Evolutionary conservation across 2,113 vertebrate species (phyloP).

Genomic region (Pterocles gutturalis): DNA sequence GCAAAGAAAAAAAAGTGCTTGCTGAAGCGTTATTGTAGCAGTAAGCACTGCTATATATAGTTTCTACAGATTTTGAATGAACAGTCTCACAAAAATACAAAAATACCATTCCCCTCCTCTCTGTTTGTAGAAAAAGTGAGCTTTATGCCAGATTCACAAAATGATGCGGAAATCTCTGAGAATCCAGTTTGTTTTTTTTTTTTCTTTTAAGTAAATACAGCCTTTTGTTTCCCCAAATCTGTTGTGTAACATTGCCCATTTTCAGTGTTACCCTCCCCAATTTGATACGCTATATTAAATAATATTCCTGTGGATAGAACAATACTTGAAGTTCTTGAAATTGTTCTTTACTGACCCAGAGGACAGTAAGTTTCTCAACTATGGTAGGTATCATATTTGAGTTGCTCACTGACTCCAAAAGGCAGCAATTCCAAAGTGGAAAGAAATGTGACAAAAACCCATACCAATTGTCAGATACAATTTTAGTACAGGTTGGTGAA

Average conservation of each 20-base stretch:
- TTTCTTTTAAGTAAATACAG: neutral
- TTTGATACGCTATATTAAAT: neutral
- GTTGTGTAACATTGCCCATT: neutral
- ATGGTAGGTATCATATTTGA: neutral
- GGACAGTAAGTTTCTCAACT: neutral
- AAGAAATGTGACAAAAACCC: neutral
- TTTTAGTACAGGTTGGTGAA: neutral
- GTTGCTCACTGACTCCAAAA: neutral
- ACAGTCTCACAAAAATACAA: neutral
- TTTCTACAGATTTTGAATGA: neutral
- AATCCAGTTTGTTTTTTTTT: accelerated
- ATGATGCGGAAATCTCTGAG: neutral
- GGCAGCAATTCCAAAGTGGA: neutral
- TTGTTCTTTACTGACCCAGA: neutral
- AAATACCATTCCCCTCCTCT: neutral
- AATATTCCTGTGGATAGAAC: neutral
- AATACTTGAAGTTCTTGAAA: neutral
- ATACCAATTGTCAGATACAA: accelerated
- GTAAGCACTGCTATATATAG: neutral
- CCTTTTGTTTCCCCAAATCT: neutral
- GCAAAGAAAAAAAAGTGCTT: neutral
- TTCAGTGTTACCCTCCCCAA: neutral
- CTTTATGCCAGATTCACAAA: neutral
- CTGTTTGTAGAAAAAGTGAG: neutral
- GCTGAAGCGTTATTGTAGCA: neutral